phyloP scores from a whole-genome alignment of 2,797 vertebrate genomes.

The Eutrigla gurnardus region DNA sequence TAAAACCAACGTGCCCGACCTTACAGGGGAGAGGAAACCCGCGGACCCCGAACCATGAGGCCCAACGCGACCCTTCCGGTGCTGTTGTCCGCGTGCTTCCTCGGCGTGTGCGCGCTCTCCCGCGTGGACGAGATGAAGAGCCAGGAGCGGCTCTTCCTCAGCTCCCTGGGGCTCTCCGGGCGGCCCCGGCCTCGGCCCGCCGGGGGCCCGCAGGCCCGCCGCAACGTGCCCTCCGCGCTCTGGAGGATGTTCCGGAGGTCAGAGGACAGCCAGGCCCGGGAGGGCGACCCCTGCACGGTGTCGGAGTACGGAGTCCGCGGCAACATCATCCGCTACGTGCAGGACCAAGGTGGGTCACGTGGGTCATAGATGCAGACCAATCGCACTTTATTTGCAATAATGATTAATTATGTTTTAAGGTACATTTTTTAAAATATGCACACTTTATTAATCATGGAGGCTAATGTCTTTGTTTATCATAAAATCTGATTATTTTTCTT shows the following conservation, averaged over 20 bases:
- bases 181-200: slow-evolving; percentile 59
- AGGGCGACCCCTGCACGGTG: slow-evolving; percentile 84
- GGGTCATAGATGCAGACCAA: too few species aligned
- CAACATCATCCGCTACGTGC: slow-evolving; percentile 90
- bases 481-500: neutral
- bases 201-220: slow-evolving; percentile 5
- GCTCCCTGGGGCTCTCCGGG: slow-evolving; percentile 82
- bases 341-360: slow-evolving; percentile 86
- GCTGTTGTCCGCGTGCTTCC: neutral
- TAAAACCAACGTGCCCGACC: neutral
- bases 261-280: slow-evolving; percentile 31
- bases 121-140: slow-evolving; percentile 42
- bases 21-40: too few species aligned
- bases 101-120: neutral
- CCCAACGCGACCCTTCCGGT: neutral
- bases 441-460: neutral
- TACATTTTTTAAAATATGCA: neutral
- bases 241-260: slow-evolving; percentile 89
- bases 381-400: neutral
- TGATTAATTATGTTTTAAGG: neutral
- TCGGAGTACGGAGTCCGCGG: slow-evolving; percentile 91
- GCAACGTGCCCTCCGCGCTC: slow-evolving; percentile 84
- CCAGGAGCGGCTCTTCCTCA: slow-evolving; percentile 78
- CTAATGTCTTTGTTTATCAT: neutral
- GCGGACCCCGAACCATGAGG: neutral